Base-by-base conservation (phyloP, 2,113 vertebrate genomes). In the Phylloscopus whistleri region DNA sequence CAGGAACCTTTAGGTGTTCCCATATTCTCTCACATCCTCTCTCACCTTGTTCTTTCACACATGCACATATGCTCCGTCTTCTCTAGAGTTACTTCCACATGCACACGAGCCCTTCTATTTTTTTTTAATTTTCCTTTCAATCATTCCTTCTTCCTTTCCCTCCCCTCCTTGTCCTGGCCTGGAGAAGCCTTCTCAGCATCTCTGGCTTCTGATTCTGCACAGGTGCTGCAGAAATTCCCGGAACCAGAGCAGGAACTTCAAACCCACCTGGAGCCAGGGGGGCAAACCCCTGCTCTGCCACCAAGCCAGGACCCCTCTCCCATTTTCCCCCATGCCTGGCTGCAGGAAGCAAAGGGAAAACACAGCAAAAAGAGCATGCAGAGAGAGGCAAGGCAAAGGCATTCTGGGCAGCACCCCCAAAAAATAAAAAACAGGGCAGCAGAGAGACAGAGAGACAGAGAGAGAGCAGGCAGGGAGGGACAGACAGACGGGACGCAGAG, bases 21-120 rank as follows among this genome's bases (percentile, higher is more conserved):
- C 60, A 48, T 52, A 23, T 90, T 80, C 90, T 92, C 70, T 92
- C 86, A 31, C 70, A 27, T 75, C 44, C 78, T 89, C 92, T 95
- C 83, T 94, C 95, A 95, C 94, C 83, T 94, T 84, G 85, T 78
- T 92, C 95, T 93, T 90, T 90, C 95, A 94, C 96, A 95, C 92
- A 93, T 93, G 86, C 79, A 94, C 94, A 94, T 94, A 86, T 93
- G 94, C 43, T 96, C 80, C 35, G 11, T 67, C 64, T 90, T 89
- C 89, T 77, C 86, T 92, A 39, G 9, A 88, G 70, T 48, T 69
- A 7, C 93, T 74, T 80, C 64, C 69, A 77, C 77, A 67, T 41
- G 44, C 70, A 87, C 56, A 70, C 83, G 66, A 72, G 30, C 14
- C 41, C 15, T 48, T 23, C 2, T 41, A 16, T 43, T 27, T 18